Conservation (phyloP, 2,113 vertebrate species). For the Syngnathus typhle region DNA sequence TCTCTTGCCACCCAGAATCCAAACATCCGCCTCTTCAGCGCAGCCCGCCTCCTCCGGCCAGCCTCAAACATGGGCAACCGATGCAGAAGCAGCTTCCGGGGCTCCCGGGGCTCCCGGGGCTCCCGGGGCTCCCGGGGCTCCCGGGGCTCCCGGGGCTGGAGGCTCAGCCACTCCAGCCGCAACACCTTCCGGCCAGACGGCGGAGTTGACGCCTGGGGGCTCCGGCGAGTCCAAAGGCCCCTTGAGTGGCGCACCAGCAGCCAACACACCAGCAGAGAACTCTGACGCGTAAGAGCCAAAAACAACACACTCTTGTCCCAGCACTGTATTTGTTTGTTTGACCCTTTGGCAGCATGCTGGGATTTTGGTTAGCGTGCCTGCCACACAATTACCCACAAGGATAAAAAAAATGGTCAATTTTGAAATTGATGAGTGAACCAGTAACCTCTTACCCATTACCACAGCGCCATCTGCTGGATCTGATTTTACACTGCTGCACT, state of each 20-base stretch:
- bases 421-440: too few species aligned
- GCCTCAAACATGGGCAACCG: constrained; percentile 53
- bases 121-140: constrained; percentile 55
- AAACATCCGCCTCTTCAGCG: constrained; percentile 60
- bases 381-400: background rate
- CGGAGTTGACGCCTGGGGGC: constrained; percentile 69
- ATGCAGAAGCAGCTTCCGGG: constrained; percentile 62
- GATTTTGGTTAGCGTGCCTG: background rate
- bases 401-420: too few species aligned
- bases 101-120: constrained; percentile 60
- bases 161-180: constrained; percentile 58
- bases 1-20: constrained; percentile 81
- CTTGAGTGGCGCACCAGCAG: constrained; percentile 65
- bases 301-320: background rate
- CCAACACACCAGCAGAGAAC: constrained; percentile 57
- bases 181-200: constrained; percentile 53
- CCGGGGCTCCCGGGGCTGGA: constrained; percentile 57
- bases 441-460: too few species aligned
- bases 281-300: constrained; percentile 59
- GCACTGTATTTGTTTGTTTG: background rate
- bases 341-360: background rate
- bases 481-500: background rate
- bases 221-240: constrained; percentile 69
- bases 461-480: background rate
- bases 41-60: constrained; percentile 58